Base-by-base conservation (phyloP, 1,140 invertebrate genomes). In the Ctenoplectra terminalis region DNA sequence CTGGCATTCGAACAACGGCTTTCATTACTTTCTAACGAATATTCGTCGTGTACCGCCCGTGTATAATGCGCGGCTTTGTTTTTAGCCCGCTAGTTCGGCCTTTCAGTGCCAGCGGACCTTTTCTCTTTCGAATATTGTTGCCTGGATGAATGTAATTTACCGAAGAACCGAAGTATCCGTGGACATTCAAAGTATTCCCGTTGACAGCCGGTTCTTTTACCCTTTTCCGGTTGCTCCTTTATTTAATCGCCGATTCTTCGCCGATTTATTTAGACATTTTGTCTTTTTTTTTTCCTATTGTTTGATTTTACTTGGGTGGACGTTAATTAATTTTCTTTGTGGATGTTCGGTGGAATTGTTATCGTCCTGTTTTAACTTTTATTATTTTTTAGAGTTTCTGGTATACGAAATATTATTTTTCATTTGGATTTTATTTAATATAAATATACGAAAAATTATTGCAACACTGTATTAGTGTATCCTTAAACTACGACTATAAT, bases 1-100 rank as follows among this genome's bases (percentile, higher is more conserved):
- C 73, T 20, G 34, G 73, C n/a, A 64, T 75, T 66, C 60, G 73
- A 75, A 66, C 73, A 75, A 75, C 73, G 34, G n/a, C 73, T 64
- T 75, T 75, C 73, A 75, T 75, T 75, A 66, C 60, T 66, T 64
- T 63, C 46, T 75, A 75, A 75, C 43, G 73, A 66, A 75, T 66
- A 75, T 75, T 66, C 58, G 26, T 64, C 60, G 73, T 66, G 60
- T 66, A 52, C 60, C 46, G 43, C 29, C 73, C 61, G 73, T 66
- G 34, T 75, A 75, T 66, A 75, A 66, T 75, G 60, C n/a, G 23
- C 73, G 60, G 73, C 58, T 75, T 75, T 75, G 58, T 75, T 64
- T 66, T 66, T 52, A 6, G 34, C 31, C n/a, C 23, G 34, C n/a
- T 58, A 31, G 70, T 46, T 40, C 73, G 6, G 40, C 8, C 17